A percentile compares a stretch with the other conserved stretches of the same genome.
Conservation (phyloP, 2,888 invertebrate genomes). For the Acronicta aceris region DNA sequence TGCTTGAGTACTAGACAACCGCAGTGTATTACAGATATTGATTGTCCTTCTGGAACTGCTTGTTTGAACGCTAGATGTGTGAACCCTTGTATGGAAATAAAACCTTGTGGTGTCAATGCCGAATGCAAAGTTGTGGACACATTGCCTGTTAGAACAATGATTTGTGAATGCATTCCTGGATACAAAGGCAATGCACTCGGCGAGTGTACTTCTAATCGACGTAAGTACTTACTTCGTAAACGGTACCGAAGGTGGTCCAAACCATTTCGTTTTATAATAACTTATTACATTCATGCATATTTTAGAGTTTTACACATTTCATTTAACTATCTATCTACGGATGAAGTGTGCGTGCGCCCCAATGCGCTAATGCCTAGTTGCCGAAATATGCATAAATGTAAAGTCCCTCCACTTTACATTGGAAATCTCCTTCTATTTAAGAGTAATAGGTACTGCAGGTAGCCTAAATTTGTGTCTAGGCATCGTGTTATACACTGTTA, state of each 20-base stretch:
- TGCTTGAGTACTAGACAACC: conserved; percentile 90
- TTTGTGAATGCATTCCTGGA: conserved; percentile 95
- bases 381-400: too few relatives aligned
- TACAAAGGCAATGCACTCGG: conserved; percentile 96
- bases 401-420: too few relatives aligned
- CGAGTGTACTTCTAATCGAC: conserved; percentile 92
- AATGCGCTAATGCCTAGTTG: too few relatives aligned
- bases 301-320: too few relatives aligned
- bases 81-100: conserved; percentile 94
- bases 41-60: conserved; percentile 95
- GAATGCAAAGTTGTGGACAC: conserved; percentile 94
- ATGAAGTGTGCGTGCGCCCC: too few relatives aligned
- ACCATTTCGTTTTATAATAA: too few relatives aligned
- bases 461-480: too few relatives aligned
- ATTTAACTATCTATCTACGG: too few relatives aligned
- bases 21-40: conserved; percentile 93
- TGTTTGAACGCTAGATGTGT: conserved; percentile 95
- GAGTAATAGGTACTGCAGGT: too few relatives aligned
- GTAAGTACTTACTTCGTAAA: conserved; percentile 84
- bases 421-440: too few relatives aligned
- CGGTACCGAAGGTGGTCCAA: not conserved
- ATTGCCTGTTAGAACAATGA: conserved; percentile 95
- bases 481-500: too few relatives aligned
- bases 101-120: conserved; percentile 95
- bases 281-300: too few relatives aligned